phyloP scores from a whole-genome alignment of 1,140 invertebrate species.

The Drosophila littoralis region DNA sequence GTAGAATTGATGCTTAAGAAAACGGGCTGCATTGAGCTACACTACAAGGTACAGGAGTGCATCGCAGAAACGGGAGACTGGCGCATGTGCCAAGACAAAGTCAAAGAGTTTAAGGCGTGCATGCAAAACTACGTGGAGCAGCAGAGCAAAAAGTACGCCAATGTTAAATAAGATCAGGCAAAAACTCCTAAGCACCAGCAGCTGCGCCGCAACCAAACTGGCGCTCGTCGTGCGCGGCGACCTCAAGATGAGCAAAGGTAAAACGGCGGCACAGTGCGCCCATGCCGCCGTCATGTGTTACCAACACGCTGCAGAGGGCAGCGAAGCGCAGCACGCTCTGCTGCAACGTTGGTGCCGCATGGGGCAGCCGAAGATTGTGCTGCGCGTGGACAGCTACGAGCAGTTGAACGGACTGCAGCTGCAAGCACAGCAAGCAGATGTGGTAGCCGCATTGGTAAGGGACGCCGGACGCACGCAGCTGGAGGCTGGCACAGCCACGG shows the following conservation, averaged over 20 bases:
- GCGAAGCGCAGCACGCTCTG: slow-evolving; percentile 77
- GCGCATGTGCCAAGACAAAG: slow-evolving; percentile 94
- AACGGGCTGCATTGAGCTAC: slow-evolving; percentile 94
- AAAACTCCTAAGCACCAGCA: slow-evolving; percentile 53
- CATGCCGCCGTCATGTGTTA: slow-evolving; percentile 91
- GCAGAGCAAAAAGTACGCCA: slow-evolving; percentile 77
- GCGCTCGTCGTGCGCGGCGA: slow-evolving; percentile 91
- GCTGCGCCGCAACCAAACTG: slow-evolving; percentile 86
- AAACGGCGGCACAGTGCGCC: slow-evolving; percentile 92
- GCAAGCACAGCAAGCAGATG: slow-evolving; percentile 86
- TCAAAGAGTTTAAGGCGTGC: slow-evolving; percentile 91
- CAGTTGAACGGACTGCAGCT: slow-evolving; percentile 85
- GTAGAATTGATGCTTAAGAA: slow-evolving; percentile 93
- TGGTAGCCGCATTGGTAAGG: slow-evolving; percentile 88
- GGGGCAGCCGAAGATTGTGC: slow-evolving; percentile 92
- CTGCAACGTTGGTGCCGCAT: slow-evolving; percentile 87
- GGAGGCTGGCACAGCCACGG: slow-evolving; percentile 88
- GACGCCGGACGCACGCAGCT: slow-evolving; percentile 93
- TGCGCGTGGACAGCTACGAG: slow-evolving; percentile 86
- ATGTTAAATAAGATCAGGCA: slow-evolving; percentile 70
- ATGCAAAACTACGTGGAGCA: slow-evolving; percentile 87
- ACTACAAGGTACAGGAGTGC: slow-evolving; percentile 94
- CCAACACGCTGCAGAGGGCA: slow-evolving; percentile 85
- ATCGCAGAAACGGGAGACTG: slow-evolving; percentile 94
- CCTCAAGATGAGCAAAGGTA: slow-evolving; percentile 92